These are phyloP conservation scores for Hirudinaria manillensis DNA, from an alignment of 2,888 invertebrate species.

Conservation along the genomic window DNA sequence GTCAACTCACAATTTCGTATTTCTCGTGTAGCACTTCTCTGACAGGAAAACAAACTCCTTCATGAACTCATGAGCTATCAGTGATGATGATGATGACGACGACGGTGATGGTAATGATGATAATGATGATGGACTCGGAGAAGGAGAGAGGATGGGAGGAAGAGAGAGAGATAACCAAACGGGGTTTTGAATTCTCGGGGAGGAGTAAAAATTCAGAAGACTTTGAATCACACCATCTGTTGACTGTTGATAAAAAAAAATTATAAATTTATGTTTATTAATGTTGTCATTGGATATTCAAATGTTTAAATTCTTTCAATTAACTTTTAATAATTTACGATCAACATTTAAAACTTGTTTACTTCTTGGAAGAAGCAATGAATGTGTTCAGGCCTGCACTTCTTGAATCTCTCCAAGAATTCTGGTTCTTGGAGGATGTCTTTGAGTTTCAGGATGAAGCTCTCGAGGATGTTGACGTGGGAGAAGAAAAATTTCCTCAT, in stretches of 20 bases:
- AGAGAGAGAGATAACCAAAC: slow-evolving; percentile 66
- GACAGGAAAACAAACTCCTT: slow-evolving; percentile 51
- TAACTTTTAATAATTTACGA: too few relatives aligned
- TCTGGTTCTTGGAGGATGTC: neutral
- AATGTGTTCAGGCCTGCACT: neutral
- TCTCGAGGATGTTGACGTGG: slow-evolving; percentile 61
- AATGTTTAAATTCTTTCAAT: too few relatives aligned
- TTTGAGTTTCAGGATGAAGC: slow-evolving; percentile 47
- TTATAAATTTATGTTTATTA: neutral
- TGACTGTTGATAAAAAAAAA: slow-evolving; percentile 43
- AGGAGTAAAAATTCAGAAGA: slow-evolving; percentile 66
- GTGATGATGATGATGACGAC: slow-evolving; percentile 28
- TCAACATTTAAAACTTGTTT: too few relatives aligned
- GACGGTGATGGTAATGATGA: slow-evolving; percentile 7
- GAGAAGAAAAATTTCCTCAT: slow-evolving; percentile 68
- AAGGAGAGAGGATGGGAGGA: slow-evolving; percentile 45
- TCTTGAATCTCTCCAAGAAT: slow-evolving; percentile 2
- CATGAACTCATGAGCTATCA: slow-evolving; percentile 45
- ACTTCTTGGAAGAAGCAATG: slow-evolving; percentile 1
- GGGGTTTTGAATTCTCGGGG: slow-evolving; percentile 64
- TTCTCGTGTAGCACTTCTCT: slow-evolving; percentile 68
- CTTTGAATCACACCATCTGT: slow-evolving; percentile 55
- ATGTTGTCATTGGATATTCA: too few relatives aligned
- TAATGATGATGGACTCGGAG: neutral
- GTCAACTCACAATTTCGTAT: slow-evolving; percentile 71